phyloP scores from a whole-genome alignment of 2,113 vertebrate species.

The Dasyurus viverrinus region DNA sequence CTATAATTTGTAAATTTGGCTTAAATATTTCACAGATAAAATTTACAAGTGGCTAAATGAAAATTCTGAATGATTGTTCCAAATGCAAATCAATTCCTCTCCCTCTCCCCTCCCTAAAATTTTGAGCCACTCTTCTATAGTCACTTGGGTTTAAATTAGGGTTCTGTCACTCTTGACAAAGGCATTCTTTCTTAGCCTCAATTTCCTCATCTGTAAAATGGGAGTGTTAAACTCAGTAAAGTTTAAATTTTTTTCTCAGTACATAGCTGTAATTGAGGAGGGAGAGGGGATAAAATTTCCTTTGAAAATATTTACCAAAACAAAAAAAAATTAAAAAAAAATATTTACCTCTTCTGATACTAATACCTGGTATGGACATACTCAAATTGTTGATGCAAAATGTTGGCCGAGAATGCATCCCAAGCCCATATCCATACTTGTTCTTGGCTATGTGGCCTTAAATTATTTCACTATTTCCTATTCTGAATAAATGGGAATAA shows the following conservation, averaged over 20 bases:
- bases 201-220: neutral
- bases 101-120: neutral
- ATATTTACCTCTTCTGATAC: neutral
- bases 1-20: constrained; percentile 42
- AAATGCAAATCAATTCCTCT: neutral
- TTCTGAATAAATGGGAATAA: neutral
- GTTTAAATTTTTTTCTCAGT: neutral
- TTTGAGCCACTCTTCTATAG: neutral
- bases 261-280: neutral
- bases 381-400: neutral
- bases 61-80: neutral
- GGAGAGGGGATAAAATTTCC: neutral
- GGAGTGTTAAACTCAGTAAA: neutral
- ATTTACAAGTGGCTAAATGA: constrained; percentile 18
- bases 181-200: neutral
- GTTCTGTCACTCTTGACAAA: neutral
- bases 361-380: neutral
- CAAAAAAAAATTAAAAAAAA: too few relatives aligned
- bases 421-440: neutral
- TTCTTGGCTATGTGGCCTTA: neutral
- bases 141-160: neutral
- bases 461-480: neutral
- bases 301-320: neutral
- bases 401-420: neutral
- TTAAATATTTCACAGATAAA: constrained; percentile 56